Conservation (phyloP, 2,113 vertebrate species). For the Progne subis region DNA sequence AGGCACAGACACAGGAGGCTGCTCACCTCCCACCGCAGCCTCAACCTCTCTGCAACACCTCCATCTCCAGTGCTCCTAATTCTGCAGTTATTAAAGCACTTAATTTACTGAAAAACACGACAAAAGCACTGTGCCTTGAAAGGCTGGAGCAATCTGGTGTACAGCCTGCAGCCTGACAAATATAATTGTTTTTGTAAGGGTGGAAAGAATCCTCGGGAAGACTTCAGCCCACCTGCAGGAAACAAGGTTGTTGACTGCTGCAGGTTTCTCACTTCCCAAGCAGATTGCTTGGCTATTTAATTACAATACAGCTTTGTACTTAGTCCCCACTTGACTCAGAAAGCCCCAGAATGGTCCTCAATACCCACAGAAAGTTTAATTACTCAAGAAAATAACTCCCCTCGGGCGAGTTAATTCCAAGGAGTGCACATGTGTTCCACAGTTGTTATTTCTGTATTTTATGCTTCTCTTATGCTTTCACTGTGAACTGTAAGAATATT, state of each 20-base stretch:
- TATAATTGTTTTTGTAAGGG: neutral
- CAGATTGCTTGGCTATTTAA: neutral
- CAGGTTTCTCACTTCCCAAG: neutral
- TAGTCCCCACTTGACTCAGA: conserved; percentile 1
- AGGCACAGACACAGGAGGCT: neutral
- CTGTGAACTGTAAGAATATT: neutral
- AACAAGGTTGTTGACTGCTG: neutral
- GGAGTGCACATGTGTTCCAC: neutral
- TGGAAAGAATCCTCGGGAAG: neutral
- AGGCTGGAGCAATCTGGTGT: neutral
- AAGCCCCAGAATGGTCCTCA: conserved; percentile 10
- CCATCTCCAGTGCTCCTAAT: neutral
- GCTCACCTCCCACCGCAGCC: neutral
- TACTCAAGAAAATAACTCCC: conserved; percentile 6
- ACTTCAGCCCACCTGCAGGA: conserved; percentile 16
- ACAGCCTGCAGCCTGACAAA: neutral
- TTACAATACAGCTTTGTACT: neutral
- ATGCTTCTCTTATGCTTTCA: neutral
- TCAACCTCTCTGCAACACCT: neutral
- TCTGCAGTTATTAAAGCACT: neutral
- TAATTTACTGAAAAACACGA: neutral
- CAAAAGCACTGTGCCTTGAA: neutral
- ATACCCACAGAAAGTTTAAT: conserved; percentile 37
- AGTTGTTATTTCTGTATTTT: neutral
- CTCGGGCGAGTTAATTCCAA: neutral